phyloP scores from a whole-genome alignment of 2,888 invertebrate genomes.

The Oligia fasciuncula region DNA sequence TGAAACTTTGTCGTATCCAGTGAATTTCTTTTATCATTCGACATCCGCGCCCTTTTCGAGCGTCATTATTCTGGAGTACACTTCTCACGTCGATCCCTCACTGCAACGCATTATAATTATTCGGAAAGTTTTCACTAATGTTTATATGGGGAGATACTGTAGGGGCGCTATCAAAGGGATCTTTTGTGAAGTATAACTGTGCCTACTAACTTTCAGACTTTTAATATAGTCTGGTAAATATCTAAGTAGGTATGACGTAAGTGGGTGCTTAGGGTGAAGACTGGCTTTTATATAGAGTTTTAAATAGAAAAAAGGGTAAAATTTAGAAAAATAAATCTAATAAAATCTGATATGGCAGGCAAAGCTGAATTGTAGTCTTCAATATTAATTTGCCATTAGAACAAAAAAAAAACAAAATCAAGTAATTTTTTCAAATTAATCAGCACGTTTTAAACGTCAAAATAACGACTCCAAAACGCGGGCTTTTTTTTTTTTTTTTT shows the following conservation, averaged over 20 bases:
- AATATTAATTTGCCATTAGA: background rate
- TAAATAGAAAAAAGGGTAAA: background rate
- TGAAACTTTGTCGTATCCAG: slow-evolving; percentile 46
- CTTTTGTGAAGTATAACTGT: slow-evolving; percentile 67
- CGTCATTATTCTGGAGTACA: slow-evolving; percentile 86
- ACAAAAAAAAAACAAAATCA: background rate
- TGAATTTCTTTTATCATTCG: background rate
- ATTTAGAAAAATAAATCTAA: no score
- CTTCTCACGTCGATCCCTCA: slow-evolving; percentile 75
- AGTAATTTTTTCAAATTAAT: background rate
- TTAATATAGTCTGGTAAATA: slow-evolving; percentile 65
- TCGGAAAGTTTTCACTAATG: slow-evolving; percentile 85
- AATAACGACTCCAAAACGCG: background rate
- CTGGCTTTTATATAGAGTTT: background rate
- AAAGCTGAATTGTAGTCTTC: background rate
- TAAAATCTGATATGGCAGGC: background rate
- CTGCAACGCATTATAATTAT: slow-evolving; percentile 84
- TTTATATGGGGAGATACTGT: slow-evolving; percentile 68
- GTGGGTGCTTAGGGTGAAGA: slow-evolving; percentile 25
- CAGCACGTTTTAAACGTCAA: background rate
- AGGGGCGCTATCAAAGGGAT: slow-evolving; percentile 79
- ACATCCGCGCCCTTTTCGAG: slow-evolving; percentile 57
- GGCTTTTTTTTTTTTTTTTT: no score
- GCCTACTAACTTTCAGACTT: slow-evolving; percentile 53
- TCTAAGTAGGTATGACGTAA: slow-evolving; percentile 50